A percentile compares a stretch with the other conserved stretches of the same genome.
Conservation (phyloP, 2,888 invertebrate species). For the Romanomermis culicivorax region DNA sequence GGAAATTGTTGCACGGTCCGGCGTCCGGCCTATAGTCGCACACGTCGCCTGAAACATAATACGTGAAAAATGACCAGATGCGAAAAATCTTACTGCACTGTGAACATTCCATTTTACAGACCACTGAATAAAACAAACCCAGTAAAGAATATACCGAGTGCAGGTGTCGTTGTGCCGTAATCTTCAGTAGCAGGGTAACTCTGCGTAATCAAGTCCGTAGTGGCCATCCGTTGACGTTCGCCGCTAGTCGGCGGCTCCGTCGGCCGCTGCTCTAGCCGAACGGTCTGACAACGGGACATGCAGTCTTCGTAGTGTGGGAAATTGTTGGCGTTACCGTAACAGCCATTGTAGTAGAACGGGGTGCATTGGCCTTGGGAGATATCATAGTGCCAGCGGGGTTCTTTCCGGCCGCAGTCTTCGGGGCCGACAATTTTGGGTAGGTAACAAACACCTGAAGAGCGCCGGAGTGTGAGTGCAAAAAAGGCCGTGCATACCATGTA, state of each 20-base stretch:
- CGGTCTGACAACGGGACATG: conserved; percentile 6
- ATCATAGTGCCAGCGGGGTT: conserved; percentile 7
- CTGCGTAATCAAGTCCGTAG: too few relatives aligned
- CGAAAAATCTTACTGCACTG: too few relatives aligned
- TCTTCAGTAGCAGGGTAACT: too few relatives aligned
- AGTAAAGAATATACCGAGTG: too few relatives aligned
- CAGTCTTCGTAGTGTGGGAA: conserved; percentile 13
- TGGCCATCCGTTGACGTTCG: too few relatives aligned
- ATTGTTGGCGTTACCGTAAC: conserved; percentile 14
- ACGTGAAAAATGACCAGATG: too few relatives aligned
- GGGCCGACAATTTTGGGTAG: conserved; percentile 42
- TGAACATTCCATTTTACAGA: too few relatives aligned
- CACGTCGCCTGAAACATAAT: neutral
- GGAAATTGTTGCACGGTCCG: conserved; percentile 58
- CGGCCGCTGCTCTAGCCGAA: neutral
- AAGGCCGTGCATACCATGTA: too few relatives aligned
- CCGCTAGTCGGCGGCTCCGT: too few relatives aligned
- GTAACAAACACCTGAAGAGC: conserved; percentile 45
- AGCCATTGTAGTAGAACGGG: conserved; percentile 11
- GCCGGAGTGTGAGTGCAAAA: too few relatives aligned
- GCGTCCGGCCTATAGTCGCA: conserved; percentile 25
- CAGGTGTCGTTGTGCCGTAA: too few relatives aligned
- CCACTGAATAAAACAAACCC: too few relatives aligned
- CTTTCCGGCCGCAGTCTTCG: conserved; percentile 1
- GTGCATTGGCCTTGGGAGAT: neutral